Evolutionary conservation across 2,888 invertebrate genomes (phyloP).

Genomic region (Teleiodes luculella): DNA sequence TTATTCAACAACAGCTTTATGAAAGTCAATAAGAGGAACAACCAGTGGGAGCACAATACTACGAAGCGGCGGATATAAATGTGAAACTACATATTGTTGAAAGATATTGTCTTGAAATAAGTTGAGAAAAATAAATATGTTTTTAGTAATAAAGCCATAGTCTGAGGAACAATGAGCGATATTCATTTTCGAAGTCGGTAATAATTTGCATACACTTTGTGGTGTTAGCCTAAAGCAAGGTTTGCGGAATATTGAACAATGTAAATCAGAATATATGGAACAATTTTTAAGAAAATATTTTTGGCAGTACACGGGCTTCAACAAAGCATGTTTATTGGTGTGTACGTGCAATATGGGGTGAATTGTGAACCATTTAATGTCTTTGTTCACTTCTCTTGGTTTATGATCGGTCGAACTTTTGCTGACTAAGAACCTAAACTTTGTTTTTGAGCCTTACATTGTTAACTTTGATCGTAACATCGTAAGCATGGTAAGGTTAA

Average conservation of each 20-base stretch:
- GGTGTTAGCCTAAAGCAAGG: slow-evolving; percentile 47
- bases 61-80: neutral
- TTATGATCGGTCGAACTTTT: slow-evolving; percentile 60
- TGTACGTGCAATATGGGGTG: slow-evolving; percentile 69
- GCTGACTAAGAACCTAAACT: slow-evolving; percentile 46
- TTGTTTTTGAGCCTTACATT: slow-evolving; percentile 47
- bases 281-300: neutral
- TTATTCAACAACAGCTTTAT: neutral
- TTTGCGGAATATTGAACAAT: slow-evolving; percentile 46
- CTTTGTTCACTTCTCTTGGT: slow-evolving; percentile 66
- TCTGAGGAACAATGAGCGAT: slow-evolving; percentile 8
- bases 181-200: slow-evolving; percentile 8
- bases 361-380: slow-evolving; percentile 75
- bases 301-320: neutral
- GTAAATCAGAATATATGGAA: slow-evolving; percentile 22
- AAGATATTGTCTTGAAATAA: neutral
- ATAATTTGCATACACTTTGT: slow-evolving; percentile 29
- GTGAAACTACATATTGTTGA: slow-evolving; percentile 1
- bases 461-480: slow-evolving; percentile 29
- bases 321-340: slow-evolving; percentile 47
- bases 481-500: too few relatives aligned
- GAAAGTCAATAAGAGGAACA: neutral
- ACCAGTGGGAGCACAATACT: neutral
- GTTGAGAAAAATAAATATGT: neutral
- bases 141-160: slow-evolving; percentile 8